These are phyloP conservation scores for Lycodopsis pacificus DNA, from an alignment of 2,797 vertebrate genomes.

Conservation along the genomic window DNA sequence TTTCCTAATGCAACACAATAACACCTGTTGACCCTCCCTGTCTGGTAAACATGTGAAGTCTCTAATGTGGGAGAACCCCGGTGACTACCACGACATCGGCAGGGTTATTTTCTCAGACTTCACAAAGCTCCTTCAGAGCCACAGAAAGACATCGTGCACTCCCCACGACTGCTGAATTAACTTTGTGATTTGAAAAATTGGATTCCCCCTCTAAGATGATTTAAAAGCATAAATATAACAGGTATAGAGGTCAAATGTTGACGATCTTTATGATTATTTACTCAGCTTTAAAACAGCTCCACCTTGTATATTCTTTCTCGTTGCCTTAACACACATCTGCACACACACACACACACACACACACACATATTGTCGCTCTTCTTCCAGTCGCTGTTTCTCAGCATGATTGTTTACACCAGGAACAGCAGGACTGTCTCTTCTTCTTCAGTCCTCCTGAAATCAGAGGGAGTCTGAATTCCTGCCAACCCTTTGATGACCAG, in stretches of 20 bases:
- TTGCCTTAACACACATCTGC: not conserved
- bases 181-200: slow-evolving; percentile 16
- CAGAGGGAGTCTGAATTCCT: slow-evolving; percentile 27
- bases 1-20: not conserved
- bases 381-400: slow-evolving; percentile 8
- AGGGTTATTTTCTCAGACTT: not conserved
- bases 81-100: slow-evolving; percentile 8
- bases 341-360: not conserved
- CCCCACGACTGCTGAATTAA: not conserved
- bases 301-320: not conserved
- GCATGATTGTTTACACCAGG: slow-evolving; percentile 45
- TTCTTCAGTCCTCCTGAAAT: slow-evolving; percentile 41
- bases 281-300: not conserved
- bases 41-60: not conserved
- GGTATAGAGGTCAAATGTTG: not conserved
- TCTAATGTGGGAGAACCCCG: not conserved
- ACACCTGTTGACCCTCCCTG: not conserved
- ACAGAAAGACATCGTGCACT: not conserved
- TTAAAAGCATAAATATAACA: slow-evolving; percentile 15
- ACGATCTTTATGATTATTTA: not conserved
- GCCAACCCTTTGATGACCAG: slow-evolving; percentile 38
- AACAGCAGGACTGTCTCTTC: slow-evolving; percentile 31
- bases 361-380: not conserved
- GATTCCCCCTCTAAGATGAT: slow-evolving; percentile 4
- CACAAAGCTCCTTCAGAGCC: not conserved